Base-by-base conservation (phyloP, 2,888 invertebrate species). In the Drosophila greeni region DNA sequence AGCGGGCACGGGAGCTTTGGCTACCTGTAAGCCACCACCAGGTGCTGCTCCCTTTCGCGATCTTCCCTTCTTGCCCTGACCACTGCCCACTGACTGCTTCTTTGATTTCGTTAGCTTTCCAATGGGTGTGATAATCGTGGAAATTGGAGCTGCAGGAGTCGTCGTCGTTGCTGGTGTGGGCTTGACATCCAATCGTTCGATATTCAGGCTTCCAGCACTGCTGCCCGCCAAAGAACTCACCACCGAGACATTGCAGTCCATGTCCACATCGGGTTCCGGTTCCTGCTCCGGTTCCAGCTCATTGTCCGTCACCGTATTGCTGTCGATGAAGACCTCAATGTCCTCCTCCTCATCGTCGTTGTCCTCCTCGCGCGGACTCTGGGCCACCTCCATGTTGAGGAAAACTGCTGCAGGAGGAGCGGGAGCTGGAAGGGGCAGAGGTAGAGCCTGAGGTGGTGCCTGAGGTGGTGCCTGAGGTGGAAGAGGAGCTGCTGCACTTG, bases 311-410 rank as follows among this genome's bases (percentile, higher is more conserved):
- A 72, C 75, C n/a, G 81, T 84, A n/a, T 81, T 86, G 65, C 82
- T 86, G 33, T 86, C 86, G 39, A 86, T 86, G 34, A 86, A 87
- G 1, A 86, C 86, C 47, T 87, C 86, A 5, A 85, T 73, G 60
- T 86, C 86, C 57, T 86, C 87, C 4, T 86, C 86, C 14, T 84
- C 86, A 3, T 76, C 56, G 2, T 72, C 67, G 34, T 64, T 52
- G 5, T 60, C 55, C 55, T 40, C 14, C 5, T 0, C 14, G 4
- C 45, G 29, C 1, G 45, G 45, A 47, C 11, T 40, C 18, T 29
- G 2, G 9, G 39, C 39, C 8, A 31, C 59, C 14, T 51, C 47
- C 37, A 12, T 37, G 53, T 34, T 26, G 16, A 14, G 51, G 23
- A 47, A 49, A 5, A n/a, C 31, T 33, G 31, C 47, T 8, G 47